Conservation (phyloP, 1,140 invertebrate species). For the Achatina immaculata region DNA sequence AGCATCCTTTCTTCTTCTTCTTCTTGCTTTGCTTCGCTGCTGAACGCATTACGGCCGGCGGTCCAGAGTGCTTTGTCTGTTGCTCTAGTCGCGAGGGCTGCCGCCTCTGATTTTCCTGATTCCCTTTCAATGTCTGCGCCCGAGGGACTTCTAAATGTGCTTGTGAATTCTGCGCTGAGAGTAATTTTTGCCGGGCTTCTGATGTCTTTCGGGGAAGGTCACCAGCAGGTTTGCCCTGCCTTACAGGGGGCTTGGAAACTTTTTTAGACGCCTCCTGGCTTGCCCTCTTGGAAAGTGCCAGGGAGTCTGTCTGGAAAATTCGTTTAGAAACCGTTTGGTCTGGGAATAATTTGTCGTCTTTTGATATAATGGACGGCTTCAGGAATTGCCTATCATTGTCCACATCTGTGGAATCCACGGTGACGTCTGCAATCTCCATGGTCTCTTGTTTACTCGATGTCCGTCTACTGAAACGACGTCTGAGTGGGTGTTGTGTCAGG, state of each 20-base stretch:
- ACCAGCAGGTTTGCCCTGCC: neutral
- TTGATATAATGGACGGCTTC: neutral
- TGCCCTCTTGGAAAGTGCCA: neutral
- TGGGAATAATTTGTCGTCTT: neutral
- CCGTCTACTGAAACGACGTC: too few relatives aligned
- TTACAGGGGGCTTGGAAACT: neutral
- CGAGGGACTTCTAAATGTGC: neutral
- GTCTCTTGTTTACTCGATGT: neutral
- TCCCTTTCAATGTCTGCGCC: neutral
- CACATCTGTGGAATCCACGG: constrained; percentile 1
- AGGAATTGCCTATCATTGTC: neutral
- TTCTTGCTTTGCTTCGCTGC: too few relatives aligned
- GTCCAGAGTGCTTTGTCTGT: too few relatives aligned
- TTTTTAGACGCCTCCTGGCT: neutral
- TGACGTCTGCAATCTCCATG: neutral
- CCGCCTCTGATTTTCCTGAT: neutral
- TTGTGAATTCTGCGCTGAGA: neutral
- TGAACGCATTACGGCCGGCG: too few relatives aligned
- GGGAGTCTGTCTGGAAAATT: neutral
- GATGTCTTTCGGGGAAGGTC: neutral
- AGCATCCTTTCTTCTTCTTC: neutral
- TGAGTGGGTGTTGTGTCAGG: too few relatives aligned
- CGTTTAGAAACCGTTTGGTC: neutral
- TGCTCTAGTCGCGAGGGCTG: neutral
- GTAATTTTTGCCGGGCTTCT: neutral